phyloP scores from a whole-genome alignment of 2,113 vertebrate genomes.

The Brachyhypopomus occidentalis region DNA sequence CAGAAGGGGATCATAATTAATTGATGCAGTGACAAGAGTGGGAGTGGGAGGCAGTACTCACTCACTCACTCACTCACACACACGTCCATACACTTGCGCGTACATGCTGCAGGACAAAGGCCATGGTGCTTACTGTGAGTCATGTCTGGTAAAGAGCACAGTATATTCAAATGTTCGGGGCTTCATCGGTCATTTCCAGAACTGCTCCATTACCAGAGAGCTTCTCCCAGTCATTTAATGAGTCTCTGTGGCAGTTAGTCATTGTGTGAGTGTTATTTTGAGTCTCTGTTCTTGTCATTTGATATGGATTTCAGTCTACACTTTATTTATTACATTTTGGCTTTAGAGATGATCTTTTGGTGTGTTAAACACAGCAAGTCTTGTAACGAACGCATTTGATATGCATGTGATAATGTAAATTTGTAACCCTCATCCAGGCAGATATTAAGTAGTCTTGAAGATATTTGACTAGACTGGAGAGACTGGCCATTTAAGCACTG shows the following conservation, averaged over 20 bases:
- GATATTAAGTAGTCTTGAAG: too few relatives aligned
- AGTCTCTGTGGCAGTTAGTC: conserved; percentile 3
- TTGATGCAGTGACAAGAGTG: conserved; percentile 62
- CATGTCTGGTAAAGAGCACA: conserved; percentile 45
- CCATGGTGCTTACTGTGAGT: conserved; percentile 17
- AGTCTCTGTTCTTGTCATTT: background rate
- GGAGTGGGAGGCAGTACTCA: conserved; percentile 54
- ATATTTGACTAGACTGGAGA: too few relatives aligned
- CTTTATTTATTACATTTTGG: background rate
- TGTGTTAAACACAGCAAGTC: background rate
- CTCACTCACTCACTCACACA: conserved; percentile 17
- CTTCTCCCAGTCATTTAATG: conserved; percentile 3
- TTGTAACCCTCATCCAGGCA: background rate
- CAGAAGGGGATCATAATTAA: conserved; percentile 59
- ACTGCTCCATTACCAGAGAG: conserved; percentile 26
- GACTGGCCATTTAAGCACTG: too few relatives aligned
- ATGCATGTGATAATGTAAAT: background rate
- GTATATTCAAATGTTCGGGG: conserved; percentile 35
- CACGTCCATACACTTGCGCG: background rate
- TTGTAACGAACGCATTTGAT: background rate
- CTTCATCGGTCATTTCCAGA: conserved; percentile 11
- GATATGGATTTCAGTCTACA: background rate
- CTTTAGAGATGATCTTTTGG: background rate
- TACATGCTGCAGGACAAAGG: conserved; percentile 42
- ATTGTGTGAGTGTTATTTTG: conserved; percentile 23